Conservation (phyloP, 2,797 vertebrate genomes). For the Enteromius mattozi region DNA sequence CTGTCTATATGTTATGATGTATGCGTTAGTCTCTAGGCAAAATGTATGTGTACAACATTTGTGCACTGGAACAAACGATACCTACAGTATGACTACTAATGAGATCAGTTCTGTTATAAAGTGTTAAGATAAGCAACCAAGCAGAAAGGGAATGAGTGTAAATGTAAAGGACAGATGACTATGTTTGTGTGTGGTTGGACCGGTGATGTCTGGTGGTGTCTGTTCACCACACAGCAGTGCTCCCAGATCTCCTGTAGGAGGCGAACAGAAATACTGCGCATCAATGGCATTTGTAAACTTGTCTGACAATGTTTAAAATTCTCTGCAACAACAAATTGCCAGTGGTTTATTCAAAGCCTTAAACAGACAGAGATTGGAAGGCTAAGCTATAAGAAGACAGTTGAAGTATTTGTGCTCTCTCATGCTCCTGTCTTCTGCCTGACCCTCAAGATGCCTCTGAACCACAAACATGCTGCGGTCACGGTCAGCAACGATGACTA, state of each 20-base stretch:
- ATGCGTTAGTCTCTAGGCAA: background rate
- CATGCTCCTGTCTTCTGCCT: slow-evolving; percentile 25
- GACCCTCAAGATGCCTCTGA: slow-evolving; percentile 38
- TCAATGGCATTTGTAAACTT: background rate
- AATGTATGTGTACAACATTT: background rate
- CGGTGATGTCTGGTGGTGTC: background rate
- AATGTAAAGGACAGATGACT: background rate
- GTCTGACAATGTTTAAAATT: slow-evolving; percentile 17
- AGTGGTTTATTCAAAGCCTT: slow-evolving; percentile 7
- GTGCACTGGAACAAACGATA: background rate
- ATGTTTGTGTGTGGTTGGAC: background rate
- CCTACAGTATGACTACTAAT: background rate
- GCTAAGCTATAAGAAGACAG: background rate
- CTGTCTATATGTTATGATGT: background rate
- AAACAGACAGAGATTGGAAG: background rate
- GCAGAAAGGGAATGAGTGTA: background rate
- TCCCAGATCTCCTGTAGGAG: background rate
- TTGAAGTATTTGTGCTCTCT: slow-evolving; percentile 6
- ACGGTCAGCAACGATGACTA: slow-evolving; percentile 28
- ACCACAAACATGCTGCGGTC: slow-evolving; percentile 38
- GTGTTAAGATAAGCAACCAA: background rate
- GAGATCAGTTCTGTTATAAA: background rate
- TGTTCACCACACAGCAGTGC: background rate
- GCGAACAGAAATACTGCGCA: background rate
- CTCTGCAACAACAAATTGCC: slow-evolving; percentile 13